Evolutionary conservation across 2,888 invertebrate species (phyloP).

Genomic region (Oithona nana): DNA sequence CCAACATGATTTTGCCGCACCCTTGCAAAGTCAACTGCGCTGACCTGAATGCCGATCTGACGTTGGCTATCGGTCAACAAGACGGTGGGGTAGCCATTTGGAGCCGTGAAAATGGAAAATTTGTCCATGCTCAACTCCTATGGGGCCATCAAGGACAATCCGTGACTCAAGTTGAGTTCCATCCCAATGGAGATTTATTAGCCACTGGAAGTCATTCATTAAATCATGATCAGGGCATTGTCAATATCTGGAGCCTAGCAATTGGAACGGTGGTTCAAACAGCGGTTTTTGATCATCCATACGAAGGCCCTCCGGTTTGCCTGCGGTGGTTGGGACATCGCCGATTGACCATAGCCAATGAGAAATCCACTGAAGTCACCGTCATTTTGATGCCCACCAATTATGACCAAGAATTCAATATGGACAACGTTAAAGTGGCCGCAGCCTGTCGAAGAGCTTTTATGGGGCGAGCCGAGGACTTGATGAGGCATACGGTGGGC

Average conservation of each 20-base stretch:
- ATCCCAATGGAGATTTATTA: background rate
- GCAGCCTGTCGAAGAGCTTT: conserved; percentile 34
- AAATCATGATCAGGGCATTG: conserved; percentile 30
- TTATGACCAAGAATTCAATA: background rate
- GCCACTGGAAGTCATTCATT: conserved; percentile 21
- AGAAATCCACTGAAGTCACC: background rate
- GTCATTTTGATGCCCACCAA: background rate
- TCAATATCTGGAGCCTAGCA: conserved; percentile 41
- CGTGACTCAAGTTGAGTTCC: background rate
- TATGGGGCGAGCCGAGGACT: conserved; percentile 25
- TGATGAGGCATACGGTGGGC: background rate
- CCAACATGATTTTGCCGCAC: background rate
- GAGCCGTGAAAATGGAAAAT: background rate
- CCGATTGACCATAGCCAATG: background rate
- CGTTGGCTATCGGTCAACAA: background rate
- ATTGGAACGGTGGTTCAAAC: conserved; percentile 39
- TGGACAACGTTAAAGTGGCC: conserved; percentile 9
- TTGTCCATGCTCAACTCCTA: background rate
- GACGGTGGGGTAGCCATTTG: conserved; percentile 1
- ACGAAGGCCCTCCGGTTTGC: background rate
- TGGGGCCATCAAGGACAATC: background rate
- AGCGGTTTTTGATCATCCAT: background rate
- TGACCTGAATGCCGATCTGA: background rate
- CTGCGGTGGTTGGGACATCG: background rate
- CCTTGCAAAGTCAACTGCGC: background rate